These are phyloP conservation scores for Zophobas atratus DNA, from an alignment of 1,140 invertebrate genomes.

Conservation along the genomic window DNA sequence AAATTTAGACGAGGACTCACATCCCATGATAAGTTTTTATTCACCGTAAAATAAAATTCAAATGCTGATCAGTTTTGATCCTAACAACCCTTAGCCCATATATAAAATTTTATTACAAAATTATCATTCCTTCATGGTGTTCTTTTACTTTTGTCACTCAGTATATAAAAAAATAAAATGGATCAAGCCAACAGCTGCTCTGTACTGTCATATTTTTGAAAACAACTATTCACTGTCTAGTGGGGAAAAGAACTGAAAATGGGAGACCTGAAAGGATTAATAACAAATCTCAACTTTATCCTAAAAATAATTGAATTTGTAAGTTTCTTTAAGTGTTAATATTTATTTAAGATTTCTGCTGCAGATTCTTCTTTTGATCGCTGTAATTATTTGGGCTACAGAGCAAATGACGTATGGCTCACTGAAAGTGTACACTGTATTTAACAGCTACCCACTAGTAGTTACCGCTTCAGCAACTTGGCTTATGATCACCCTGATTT, in stretches of 20 bases:
- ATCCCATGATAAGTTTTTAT: too few relatives aligned
- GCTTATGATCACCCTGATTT: not conserved
- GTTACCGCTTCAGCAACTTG: slow-evolving; percentile 12
- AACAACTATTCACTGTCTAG: too few relatives aligned
- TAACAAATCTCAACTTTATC: slow-evolving; percentile 21
- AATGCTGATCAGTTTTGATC: too few relatives aligned
- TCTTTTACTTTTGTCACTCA: too few relatives aligned
- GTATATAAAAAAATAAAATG: too few relatives aligned
- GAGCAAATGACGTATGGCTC: not conserved
- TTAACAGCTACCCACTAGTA: not conserved
- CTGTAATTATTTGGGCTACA: slow-evolving; percentile 15
- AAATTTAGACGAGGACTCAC: too few relatives aligned
- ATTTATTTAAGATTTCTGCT: not conserved
- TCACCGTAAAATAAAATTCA: too few relatives aligned
- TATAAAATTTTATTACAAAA: too few relatives aligned
- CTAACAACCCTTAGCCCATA: too few relatives aligned
- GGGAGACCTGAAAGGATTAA: not conserved
- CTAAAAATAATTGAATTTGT: slow-evolving; percentile 9
- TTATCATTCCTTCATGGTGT: too few relatives aligned
- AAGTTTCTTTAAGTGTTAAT: not conserved
- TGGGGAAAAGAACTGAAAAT: not conserved
- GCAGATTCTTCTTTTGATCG: slow-evolving; percentile 1
- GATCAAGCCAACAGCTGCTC: too few relatives aligned
- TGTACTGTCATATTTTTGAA: too few relatives aligned
- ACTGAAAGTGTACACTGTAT: not conserved